Evolutionary conservation across 2,797 vertebrate genomes (phyloP).

Genomic region (Erpetoichthys calabaricus): DNA sequence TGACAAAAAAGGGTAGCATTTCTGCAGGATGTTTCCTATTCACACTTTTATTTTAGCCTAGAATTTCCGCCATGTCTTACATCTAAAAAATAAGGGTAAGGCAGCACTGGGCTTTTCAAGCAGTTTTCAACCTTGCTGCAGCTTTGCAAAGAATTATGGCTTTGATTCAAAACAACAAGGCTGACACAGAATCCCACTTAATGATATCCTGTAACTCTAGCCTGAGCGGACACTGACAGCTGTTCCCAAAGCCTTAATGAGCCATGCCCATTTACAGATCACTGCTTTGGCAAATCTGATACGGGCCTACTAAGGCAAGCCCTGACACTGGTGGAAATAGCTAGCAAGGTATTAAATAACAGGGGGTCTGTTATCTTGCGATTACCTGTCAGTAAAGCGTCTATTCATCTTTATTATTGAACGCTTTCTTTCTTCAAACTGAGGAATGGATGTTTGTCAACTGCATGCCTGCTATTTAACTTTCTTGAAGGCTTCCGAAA

Average conservation of each 20-base stretch:
- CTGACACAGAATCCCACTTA: slow-evolving; percentile 27
- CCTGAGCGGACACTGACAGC: slow-evolving; percentile 24
- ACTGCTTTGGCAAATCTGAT: slow-evolving; percentile 28
- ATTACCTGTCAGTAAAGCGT: slow-evolving; percentile 50
- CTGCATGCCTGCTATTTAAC: slow-evolving; percentile 24
- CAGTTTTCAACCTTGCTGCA: slow-evolving; percentile 18
- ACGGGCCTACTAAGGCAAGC: slow-evolving; percentile 32
- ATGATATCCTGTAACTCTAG: slow-evolving; percentile 45
- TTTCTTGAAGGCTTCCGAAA: slow-evolving; percentile 9
- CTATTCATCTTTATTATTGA: slow-evolving; percentile 49
- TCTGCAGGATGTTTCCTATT: too few species aligned
- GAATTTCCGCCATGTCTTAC: too few species aligned
- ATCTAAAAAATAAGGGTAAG: too few species aligned
- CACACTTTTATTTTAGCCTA: too few species aligned
- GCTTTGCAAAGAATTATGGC: slow-evolving; percentile 19
- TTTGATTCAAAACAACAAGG: slow-evolving; percentile 27
- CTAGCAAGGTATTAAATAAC: slow-evolving; percentile 21
- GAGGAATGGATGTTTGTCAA: slow-evolving; percentile 22
- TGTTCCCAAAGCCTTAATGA: slow-evolving; percentile 34
- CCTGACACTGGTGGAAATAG: slow-evolving; percentile 28
- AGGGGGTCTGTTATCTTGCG: slow-evolving; percentile 44
- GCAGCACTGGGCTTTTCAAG: background rate
- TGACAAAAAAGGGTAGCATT: too few species aligned
- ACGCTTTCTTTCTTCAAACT: slow-evolving; percentile 24
- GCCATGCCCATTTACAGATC: slow-evolving; percentile 29